Evolutionary conservation across 2,797 vertebrate species (phyloP).

Genomic region (Alcedo atthis): DNA sequence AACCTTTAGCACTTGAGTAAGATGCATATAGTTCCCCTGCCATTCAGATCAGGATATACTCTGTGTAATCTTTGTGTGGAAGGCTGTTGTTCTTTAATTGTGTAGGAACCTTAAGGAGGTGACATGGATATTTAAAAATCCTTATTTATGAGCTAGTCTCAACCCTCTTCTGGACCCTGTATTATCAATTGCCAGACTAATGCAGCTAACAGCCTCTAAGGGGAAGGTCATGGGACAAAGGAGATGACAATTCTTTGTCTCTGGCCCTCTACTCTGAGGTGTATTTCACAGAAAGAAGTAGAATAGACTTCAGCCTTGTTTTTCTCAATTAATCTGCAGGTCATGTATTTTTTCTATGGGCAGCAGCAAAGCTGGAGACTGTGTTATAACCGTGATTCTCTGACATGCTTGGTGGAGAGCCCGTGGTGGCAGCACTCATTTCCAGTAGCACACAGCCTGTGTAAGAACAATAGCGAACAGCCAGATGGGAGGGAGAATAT

Average conservation of each 20-base stretch:
- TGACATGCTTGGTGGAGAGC: neutral
- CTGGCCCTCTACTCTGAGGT: neutral
- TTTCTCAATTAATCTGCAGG: slow-evolving; percentile 12
- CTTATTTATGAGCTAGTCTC: neutral
- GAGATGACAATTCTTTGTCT: neutral
- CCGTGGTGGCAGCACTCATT: slow-evolving; percentile 2
- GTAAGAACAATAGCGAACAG: neutral
- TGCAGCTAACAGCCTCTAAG: neutral
- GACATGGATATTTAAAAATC: neutral
- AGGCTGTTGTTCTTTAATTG: neutral
- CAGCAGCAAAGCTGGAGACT: neutral
- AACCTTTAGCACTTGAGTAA: neutral
- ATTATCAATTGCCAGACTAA: neutral
- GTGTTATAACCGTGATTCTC: fast-evolving
- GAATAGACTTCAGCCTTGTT: neutral
- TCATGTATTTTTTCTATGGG: neutral
- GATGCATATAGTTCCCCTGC: neutral
- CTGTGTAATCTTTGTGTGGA: neutral
- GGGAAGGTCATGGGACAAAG: neutral
- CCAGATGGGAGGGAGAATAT: neutral
- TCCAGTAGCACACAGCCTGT: slow-evolving; percentile 6
- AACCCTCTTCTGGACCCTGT: neutral
- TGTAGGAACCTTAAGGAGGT: neutral
- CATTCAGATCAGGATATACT: neutral
- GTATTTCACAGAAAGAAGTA: neutral